Conservation (phyloP, 2,113 vertebrate species). For the Upupa epops region DNA sequence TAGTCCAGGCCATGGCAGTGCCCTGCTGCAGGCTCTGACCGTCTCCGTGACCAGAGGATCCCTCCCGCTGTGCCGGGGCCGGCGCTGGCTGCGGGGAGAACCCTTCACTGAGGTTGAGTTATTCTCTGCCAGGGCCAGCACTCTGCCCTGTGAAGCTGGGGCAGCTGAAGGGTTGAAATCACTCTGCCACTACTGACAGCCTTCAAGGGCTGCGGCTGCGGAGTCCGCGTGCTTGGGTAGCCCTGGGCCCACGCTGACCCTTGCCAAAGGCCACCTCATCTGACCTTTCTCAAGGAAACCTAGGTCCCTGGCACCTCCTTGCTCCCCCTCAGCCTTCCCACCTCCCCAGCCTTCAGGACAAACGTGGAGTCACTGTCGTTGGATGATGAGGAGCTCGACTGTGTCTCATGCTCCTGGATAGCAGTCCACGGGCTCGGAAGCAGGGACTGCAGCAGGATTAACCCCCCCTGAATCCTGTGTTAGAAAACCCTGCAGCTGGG, state of each 20-base stretch:
- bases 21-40: not conserved
- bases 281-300: not conserved
- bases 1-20: too few relatives aligned
- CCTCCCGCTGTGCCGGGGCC: not conserved
- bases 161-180: not conserved
- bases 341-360: not conserved
- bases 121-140: not conserved
- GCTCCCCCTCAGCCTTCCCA: too few relatives aligned
- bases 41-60: not conserved
- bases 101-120: not conserved
- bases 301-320: not conserved
- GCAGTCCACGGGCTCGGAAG: accelerated
- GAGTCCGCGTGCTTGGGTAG: accelerated
- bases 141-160: not conserved
- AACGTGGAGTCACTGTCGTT: not conserved
- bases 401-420: accelerated
- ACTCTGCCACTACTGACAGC: not conserved
- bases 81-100: accelerated
- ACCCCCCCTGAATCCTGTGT: not conserved
- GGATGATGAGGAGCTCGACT: not conserved
- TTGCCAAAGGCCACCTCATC: not conserved
- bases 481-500: not conserved
- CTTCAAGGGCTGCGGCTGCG: not conserved
- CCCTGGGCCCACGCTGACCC: not conserved
- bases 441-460: not conserved